Conservation (phyloP, 2,113 vertebrate species). For the Leptosomus discolor region DNA sequence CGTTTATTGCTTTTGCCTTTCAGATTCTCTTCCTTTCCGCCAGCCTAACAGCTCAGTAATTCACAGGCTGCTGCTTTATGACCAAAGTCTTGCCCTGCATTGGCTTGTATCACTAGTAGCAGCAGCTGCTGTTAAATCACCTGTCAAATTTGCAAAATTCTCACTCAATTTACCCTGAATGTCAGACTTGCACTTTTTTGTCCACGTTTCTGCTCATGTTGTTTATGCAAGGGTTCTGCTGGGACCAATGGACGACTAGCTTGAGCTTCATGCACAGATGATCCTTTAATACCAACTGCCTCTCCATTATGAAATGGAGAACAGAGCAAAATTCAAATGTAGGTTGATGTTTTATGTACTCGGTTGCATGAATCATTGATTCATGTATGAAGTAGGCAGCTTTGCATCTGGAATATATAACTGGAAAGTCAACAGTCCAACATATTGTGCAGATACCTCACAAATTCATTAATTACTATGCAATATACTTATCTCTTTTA, state of each 20-base stretch:
- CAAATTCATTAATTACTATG: not conserved
- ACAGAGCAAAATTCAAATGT: not conserved
- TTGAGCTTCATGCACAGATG: slow-evolving; percentile 1
- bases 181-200: not conserved
- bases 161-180: slow-evolving; percentile 36
- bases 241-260: not conserved
- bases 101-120: not conserved
- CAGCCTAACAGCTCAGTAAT: not conserved
- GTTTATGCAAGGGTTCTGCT: slow-evolving; percentile 3
- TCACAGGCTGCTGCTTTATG: not conserved
- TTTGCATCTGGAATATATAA: not conserved
- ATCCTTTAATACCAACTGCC: not conserved
- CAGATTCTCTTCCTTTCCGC: not conserved
- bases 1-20: not conserved
- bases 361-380: not conserved
- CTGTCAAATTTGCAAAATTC: slow-evolving; percentile 41
- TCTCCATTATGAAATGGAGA: not conserved
- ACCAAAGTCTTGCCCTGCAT: not conserved
- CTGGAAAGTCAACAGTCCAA: not conserved
- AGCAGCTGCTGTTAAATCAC: slow-evolving; percentile 52
- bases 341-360: not conserved
- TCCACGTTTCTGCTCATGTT: not conserved
- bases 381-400: not conserved
- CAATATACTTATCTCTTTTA: not conserved
- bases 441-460: not conserved